phyloP scores from a whole-genome alignment of 2,797 vertebrate species.

The Amazona ochrocephala region DNA sequence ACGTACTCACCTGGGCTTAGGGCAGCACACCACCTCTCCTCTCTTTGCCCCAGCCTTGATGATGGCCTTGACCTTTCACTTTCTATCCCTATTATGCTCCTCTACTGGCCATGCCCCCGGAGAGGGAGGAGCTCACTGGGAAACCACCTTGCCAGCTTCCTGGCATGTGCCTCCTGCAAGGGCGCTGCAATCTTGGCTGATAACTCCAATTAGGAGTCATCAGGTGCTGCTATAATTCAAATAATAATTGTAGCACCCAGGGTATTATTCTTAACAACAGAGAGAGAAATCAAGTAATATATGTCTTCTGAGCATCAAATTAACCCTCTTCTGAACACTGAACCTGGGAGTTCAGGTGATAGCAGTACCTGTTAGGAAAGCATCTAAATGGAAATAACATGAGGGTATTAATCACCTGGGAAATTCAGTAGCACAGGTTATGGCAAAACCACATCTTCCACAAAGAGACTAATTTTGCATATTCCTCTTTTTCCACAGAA shows the following conservation, averaged over 20 bases:
- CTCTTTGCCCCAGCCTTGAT: accelerated
- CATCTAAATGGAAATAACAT: background rate
- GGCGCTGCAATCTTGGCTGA: background rate
- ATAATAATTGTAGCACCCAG: background rate
- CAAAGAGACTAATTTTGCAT: background rate
- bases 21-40: background rate
- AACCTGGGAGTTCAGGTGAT: background rate
- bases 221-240: background rate
- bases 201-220: background rate
- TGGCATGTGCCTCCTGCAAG: background rate
- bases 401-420: background rate
- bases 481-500: background rate
- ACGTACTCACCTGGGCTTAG: background rate
- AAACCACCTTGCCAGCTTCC: background rate
- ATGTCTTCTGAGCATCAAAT: background rate
- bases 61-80: background rate
- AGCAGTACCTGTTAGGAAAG: background rate
- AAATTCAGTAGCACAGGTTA: background rate
- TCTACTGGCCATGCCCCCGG: background rate
- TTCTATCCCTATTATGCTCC: accelerated
- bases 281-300: background rate
- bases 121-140: background rate
- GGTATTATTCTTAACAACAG: background rate
- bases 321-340: background rate
- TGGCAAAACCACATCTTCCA: background rate